A percentile compares a stretch with the other conserved stretches of the same genome.
Conservation (phyloP, 1,140 invertebrate species). For the Leptopilina clavipes region DNA sequence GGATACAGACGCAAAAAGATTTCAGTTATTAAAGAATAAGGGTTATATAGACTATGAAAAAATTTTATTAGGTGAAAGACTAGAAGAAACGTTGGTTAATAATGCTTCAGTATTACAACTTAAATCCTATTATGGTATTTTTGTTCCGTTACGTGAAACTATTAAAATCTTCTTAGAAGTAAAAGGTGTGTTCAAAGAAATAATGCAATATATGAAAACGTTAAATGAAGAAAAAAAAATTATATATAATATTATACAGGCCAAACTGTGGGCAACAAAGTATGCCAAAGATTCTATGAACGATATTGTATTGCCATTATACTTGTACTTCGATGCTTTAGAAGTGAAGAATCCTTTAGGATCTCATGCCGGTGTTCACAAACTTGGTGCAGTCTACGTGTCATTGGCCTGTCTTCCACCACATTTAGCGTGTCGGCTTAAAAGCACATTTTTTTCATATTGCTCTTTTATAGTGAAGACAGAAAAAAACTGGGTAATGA, state of each 20-base stretch:
- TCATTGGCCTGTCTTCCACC: constrained; percentile 52
- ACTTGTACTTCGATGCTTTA: constrained; percentile 47
- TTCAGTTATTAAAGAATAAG: no score
- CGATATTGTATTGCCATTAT: background rate
- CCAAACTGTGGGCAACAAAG: background rate
- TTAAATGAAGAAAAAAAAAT: background rate
- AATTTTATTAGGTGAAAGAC: no score
- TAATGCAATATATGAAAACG: background rate
- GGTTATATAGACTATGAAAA: no score
- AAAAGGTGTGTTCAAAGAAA: no score
- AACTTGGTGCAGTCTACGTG: constrained; percentile 52
- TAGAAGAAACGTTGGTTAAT: no score
- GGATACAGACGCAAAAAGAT: no score
- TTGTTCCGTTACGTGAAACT: no score
- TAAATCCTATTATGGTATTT: no score
- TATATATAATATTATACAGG: background rate
- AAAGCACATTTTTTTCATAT: constrained; percentile 25
- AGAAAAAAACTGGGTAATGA: constrained; percentile 27
- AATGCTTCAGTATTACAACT: no score
- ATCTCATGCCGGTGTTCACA: constrained; percentile 48
- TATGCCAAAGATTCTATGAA: background rate
- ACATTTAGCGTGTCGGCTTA: constrained; percentile 9
- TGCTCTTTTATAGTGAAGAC: constrained; percentile 20
- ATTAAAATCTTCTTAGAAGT: no score
- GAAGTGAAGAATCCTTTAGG: constrained; percentile 52